phyloP scores from a whole-genome alignment of 2,113 vertebrate genomes.

The Nansenia antarctica region DNA sequence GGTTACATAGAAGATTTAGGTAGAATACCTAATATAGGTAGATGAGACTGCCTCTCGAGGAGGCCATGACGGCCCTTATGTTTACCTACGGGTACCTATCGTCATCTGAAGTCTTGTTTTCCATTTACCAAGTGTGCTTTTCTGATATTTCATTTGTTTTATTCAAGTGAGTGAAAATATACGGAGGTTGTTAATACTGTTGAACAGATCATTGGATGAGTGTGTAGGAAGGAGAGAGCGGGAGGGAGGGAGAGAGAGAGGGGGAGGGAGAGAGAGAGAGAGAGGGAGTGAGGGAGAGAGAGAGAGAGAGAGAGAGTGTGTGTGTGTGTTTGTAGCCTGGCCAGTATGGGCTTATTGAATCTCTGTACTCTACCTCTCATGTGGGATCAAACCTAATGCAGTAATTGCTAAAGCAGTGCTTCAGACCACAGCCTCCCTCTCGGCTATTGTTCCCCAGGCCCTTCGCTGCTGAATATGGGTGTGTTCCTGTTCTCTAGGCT shows the following conservation, averaged over 20 bases:
- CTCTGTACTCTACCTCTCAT: constrained; percentile 4
- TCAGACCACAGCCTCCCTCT: not conserved
- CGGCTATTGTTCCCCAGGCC: not conserved
- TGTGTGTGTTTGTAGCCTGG: constrained; percentile 1
- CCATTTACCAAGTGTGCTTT: not conserved
- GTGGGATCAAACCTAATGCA: not conserved
- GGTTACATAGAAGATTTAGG: not conserved
- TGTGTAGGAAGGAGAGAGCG: too few relatives aligned
- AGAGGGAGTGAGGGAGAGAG: too few relatives aligned
- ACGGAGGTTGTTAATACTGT: not conserved
- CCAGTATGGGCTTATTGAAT: constrained; percentile 2
- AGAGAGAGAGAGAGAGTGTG: not conserved
- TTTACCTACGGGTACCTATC: not conserved
- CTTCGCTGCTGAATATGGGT: not conserved
- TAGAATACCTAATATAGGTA: not conserved
- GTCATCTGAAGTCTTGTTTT: not conserved
- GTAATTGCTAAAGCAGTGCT: not conserved
- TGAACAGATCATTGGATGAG: too few relatives aligned
- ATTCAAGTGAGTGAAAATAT: not conserved
- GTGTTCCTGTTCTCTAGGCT: not conserved
- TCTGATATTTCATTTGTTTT: not conserved
- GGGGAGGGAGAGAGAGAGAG: too few relatives aligned
- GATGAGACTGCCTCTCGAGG: too few relatives aligned
- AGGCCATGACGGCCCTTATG: not conserved
- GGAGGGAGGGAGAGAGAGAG: too few relatives aligned